Percentiles rank a stretch among this genome's conserved stretches.
Evolutionary conservation across 2,113 vertebrate genomes (phyloP).

Genomic region (Arvicanthis niloticus): DNA sequence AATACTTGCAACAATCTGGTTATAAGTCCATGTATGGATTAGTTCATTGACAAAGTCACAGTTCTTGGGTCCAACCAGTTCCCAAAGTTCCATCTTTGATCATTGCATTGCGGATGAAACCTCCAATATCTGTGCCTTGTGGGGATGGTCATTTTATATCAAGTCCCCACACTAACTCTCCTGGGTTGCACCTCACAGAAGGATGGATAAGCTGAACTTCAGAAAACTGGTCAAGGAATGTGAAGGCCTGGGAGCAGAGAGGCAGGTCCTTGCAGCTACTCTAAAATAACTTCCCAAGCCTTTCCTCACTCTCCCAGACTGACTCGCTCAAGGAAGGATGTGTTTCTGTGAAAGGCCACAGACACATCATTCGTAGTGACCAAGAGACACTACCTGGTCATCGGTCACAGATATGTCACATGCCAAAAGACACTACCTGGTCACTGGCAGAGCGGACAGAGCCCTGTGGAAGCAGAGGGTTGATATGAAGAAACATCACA

Average conservation of each 20-base stretch:
- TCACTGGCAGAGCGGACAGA: fast-evolving
- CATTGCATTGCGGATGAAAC: background rate
- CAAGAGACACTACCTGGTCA: background rate
- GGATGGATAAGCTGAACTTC: background rate
- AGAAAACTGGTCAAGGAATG: background rate
- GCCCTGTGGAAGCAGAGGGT: fast-evolving
- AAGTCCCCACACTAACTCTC: background rate
- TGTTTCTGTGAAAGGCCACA: background rate
- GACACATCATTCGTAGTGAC: fast-evolving
- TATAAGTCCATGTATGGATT: background rate
- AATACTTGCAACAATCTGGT: background rate
- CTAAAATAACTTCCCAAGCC: fast-evolving
- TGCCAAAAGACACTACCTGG: fast-evolving
- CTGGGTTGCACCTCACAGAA: fast-evolving
- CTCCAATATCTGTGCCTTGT: background rate
- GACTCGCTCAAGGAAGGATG: fast-evolving
- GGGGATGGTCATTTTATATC: background rate
- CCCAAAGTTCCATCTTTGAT: background rate
- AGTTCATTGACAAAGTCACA: background rate
- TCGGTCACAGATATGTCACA: fast-evolving
- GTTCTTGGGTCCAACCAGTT: background rate
- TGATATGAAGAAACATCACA: background rate
- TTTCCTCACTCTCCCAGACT: fast-evolving
- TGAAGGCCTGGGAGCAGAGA: background rate
- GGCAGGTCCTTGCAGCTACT: background rate